A percentile compares a stretch with the other conserved stretches of the same genome.
Evolutionary conservation across 2,113 vertebrate species (phyloP).

Genomic region (Corydoras maculifer): DNA sequence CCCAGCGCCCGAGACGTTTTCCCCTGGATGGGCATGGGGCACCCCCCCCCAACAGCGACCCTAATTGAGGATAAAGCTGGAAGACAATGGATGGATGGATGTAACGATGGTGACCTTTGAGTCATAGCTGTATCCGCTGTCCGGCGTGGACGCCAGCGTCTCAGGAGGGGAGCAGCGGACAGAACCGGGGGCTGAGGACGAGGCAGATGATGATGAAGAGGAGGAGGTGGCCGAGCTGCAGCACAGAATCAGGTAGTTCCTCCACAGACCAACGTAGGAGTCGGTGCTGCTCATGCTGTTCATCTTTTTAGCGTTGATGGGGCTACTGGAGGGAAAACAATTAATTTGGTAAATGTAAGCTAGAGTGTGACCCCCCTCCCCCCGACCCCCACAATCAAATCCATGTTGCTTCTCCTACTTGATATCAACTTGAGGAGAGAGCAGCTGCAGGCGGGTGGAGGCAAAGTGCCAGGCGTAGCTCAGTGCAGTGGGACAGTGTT

Average conservation of each 20-base stretch:
- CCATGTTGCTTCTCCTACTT: conserved; percentile 71
- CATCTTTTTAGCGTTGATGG: conserved; percentile 97
- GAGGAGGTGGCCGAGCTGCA: conserved; percentile 82
- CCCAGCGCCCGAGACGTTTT: too few species aligned
- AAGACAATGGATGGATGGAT: too few species aligned
- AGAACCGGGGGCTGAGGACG: conserved; percentile 78
- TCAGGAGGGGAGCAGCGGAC: conserved; percentile 94
- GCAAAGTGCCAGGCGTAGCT: conserved; percentile 97
- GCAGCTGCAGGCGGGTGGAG: conserved; percentile 86
- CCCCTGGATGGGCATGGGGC: too few species aligned
- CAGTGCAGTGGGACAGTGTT: conserved; percentile 89
- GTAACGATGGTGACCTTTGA: conserved; percentile 73
- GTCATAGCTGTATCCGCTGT: conserved; percentile 94
- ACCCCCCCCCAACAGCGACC: too few species aligned
- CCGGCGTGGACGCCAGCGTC: conserved; percentile 96
- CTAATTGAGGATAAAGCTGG: too few species aligned
- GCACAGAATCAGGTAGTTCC: conserved; percentile 97
- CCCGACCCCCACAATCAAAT: neutral
- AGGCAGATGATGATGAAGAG: conserved; percentile 73
- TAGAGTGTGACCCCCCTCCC: neutral
- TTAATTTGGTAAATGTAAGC: too few species aligned
- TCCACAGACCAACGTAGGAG: conserved; percentile 94
- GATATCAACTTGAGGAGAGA: conserved; percentile 96
- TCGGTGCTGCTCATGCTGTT: conserved; percentile 82
- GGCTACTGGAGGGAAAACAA: conserved; percentile 69